These are phyloP conservation scores for Pterocles burchelli DNA, from an alignment of 2,113 vertebrate species.

Conservation along the genomic window DNA sequence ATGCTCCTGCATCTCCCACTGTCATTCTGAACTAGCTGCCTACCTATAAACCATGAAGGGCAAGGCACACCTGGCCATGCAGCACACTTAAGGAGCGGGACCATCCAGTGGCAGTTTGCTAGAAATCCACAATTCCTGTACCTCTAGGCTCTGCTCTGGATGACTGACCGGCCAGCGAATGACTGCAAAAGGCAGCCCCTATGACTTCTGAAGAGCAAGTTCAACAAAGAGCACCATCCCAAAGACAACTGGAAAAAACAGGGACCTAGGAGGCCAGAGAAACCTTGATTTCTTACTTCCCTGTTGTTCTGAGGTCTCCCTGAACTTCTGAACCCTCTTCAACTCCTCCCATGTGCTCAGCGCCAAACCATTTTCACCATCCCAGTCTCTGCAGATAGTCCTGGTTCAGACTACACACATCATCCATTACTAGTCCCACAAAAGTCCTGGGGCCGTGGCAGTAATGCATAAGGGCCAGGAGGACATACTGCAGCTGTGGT, in stretches of 20 bases:
- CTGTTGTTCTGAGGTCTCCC: not conserved
- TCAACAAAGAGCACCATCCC: not conserved
- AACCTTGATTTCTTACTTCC: not conserved
- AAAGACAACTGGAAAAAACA: not conserved
- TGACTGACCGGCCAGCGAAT: not conserved
- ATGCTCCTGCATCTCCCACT: not conserved
- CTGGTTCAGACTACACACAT: not conserved
- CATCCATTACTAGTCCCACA: not conserved
- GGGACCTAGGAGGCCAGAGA: not conserved
- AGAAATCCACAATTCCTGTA: not conserved
- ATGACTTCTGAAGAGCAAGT: not conserved
- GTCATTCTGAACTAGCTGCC: not conserved
- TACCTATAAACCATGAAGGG: not conserved
- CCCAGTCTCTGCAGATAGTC: not conserved
- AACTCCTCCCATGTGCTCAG: not conserved
- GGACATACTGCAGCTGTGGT: not conserved
- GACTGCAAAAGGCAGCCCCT: not conserved
- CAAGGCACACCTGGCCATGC: not conserved
- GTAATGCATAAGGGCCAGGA: not conserved
- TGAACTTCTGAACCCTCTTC: not conserved
- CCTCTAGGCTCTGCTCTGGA: not conserved
- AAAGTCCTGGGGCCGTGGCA: fast-evolving
- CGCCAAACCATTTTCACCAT: not conserved
- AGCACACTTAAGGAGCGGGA: not conserved
- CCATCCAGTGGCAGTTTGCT: not conserved